phyloP scores from a whole-genome alignment of 2,888 invertebrate genomes.

The Smittia sp. region DNA sequence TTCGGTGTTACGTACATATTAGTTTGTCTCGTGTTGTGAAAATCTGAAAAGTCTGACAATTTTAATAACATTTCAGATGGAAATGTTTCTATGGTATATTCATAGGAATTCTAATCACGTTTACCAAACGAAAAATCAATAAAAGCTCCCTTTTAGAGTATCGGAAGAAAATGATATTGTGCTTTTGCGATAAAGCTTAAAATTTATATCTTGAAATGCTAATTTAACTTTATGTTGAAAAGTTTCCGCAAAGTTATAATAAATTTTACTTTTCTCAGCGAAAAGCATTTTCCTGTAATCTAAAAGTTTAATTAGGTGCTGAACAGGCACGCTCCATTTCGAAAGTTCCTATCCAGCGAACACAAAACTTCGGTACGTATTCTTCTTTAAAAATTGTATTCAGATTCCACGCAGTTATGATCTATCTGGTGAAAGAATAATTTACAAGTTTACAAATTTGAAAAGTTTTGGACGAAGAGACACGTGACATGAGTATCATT shows the following conservation, averaged over 20 bases:
- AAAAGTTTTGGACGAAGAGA: too few relatives aligned
- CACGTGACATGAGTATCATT: too few relatives aligned
- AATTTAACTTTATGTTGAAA: background rate
- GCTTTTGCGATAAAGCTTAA: constrained; percentile 9
- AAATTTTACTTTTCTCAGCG: background rate
- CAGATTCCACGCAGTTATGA: too few relatives aligned
- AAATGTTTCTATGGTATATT: too few relatives aligned
- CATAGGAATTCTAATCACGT: constrained; percentile 38
- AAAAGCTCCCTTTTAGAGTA: background rate
- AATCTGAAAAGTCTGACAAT: too few relatives aligned
- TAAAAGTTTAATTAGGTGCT: background rate
- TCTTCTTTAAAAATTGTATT: too few relatives aligned
- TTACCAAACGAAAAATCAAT: constrained; percentile 40
- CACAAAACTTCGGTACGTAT: too few relatives aligned
- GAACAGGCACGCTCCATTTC: background rate
- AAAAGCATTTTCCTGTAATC: background rate
- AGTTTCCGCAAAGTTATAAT: background rate
- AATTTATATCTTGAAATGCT: background rate
- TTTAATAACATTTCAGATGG: too few relatives aligned
- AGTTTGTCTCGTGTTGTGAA: too few relatives aligned
- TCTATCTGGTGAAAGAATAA: too few relatives aligned
- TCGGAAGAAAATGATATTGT: background rate
- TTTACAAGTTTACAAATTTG: too few relatives aligned
- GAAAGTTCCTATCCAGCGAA: background rate
- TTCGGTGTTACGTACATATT: too few relatives aligned